These are phyloP conservation scores for Stegana nigrithorax DNA, from an alignment of 2,888 invertebrate species.

Conservation along the genomic window DNA sequence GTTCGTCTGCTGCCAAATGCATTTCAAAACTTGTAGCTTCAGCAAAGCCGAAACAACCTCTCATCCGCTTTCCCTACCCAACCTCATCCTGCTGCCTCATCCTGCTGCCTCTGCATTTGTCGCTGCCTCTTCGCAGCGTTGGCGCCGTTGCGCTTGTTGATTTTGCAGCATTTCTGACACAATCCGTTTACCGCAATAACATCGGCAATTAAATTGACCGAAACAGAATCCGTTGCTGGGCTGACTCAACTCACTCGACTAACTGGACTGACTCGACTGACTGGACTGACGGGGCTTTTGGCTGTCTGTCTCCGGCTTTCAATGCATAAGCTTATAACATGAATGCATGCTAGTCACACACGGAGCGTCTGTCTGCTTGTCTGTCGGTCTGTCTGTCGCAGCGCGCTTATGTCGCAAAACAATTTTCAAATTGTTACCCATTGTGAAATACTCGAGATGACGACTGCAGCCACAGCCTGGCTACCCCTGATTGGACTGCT, in stretches of 20 bases:
- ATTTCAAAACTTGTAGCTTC: constrained; percentile 12
- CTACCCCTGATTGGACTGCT: background rate
- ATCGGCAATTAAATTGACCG: constrained; percentile 48
- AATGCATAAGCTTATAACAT: too few relatives aligned
- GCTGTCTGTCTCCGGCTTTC: too few relatives aligned
- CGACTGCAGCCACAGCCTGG: background rate
- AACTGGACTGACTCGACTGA: too few relatives aligned
- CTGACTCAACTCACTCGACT: too few relatives aligned
- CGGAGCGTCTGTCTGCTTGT: too few relatives aligned
- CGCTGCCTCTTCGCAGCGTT: background rate
- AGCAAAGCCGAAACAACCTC: too few relatives aligned
- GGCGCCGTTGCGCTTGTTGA: constrained; percentile 11
- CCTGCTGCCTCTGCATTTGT: background rate
- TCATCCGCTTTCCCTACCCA: too few relatives aligned
- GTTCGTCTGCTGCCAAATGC: background rate
- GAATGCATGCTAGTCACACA: too few relatives aligned
- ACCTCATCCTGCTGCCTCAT: constrained; percentile 31
- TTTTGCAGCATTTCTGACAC: constrained; percentile 28
- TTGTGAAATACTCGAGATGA: constrained; percentile 6
- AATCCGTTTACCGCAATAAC: constrained; percentile 46
- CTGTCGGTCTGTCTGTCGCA: too few relatives aligned
- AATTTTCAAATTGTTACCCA: constrained; percentile 12
- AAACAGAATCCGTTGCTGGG: constrained; percentile 39
- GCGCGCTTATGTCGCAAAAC: constrained; percentile 9
- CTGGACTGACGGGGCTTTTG: too few relatives aligned